Evolutionary conservation across 2,797 vertebrate species (phyloP), one percentile per base, ranked within the genome.

Genomic region (Danio aesculapii): DNA sequence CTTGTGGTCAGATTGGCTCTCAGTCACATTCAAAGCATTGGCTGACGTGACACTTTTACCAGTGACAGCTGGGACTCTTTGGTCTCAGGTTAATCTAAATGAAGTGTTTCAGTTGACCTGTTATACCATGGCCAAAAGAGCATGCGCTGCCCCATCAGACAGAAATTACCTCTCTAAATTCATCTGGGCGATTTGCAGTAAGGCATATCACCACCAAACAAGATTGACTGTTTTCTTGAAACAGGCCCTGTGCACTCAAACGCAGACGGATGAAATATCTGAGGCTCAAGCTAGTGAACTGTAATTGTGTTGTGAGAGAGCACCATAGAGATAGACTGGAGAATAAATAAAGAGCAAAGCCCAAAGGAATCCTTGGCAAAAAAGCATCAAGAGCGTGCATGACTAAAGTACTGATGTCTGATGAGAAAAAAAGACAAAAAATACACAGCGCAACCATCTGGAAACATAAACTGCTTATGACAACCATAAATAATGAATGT

Each of bases 71-170:
- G 50, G 76, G 83, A 80, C 84, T 82, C 86, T 88, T 77, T 30
- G 73, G 84, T 84, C 86, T 86, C 76, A 90, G 89, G 82, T 90
- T 87, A 82, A 90, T 91, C 90, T 85, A 89, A 87, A 90, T 92
- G 89, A 91, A 89, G 47, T 80, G 82, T 89, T 91, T 90, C 82
- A 47, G 84, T 86, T 93, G 92, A 92, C 91, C 93, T 88, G 83
- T 87, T 89, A 89, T 87, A 84, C 86, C 80, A 67, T 81, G 78
- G 8, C 5, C 83, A 88, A 85, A 80, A 86, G 79, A 89, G 88
- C 79, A 57, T 85, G 70, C 72, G 80, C 79, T 47, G 83, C 79
- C 89, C 91, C 87, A 92, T 92, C 89, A 90, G 86, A 10, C 55
- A 72, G 82, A 90, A 91, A 92, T 89, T 84, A 90, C 84, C 79